Conservation (phyloP, 2,113 vertebrate species). For the Cichladusa arquata region DNA sequence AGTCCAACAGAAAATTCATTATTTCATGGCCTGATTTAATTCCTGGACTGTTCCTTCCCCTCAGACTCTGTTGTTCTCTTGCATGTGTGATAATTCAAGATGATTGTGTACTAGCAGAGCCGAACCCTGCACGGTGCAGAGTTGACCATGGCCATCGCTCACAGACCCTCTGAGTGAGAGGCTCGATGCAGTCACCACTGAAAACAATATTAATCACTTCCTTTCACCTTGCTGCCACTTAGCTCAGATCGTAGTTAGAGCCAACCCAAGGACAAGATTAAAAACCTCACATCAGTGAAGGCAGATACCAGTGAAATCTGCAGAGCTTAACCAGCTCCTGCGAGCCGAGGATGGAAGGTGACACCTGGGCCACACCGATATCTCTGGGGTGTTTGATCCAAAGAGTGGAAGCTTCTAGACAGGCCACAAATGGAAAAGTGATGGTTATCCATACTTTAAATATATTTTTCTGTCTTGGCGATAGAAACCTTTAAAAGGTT, state of each 20-base stretch:
- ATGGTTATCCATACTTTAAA: neutral
- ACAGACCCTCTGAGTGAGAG: neutral
- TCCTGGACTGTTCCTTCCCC: neutral
- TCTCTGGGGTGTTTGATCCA: neutral
- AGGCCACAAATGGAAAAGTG: neutral
- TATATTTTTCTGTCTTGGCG: neutral
- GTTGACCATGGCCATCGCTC: neutral
- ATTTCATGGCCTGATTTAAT: neutral
- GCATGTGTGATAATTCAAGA: neutral
- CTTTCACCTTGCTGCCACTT: neutral
- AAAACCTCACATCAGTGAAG: neutral
- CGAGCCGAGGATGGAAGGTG: fast-evolving
- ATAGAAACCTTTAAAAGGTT: neutral
- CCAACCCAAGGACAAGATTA: neutral
- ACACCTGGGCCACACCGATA: neutral
- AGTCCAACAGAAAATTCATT: neutral
- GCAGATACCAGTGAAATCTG: neutral
- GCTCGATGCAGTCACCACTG: neutral
- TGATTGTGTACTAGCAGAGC: neutral
- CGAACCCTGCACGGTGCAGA: fast-evolving
- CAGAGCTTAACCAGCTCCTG: neutral
- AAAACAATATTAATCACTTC: neutral
- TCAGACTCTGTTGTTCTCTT: neutral
- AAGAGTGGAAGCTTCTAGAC: neutral
- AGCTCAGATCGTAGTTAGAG: neutral